Percentiles rank a stretch among this genome's conserved stretches.
phyloP scores from a whole-genome alignment of 2,113 vertebrate genomes.

The Sinocyclocheilus maitianheensis region DNA sequence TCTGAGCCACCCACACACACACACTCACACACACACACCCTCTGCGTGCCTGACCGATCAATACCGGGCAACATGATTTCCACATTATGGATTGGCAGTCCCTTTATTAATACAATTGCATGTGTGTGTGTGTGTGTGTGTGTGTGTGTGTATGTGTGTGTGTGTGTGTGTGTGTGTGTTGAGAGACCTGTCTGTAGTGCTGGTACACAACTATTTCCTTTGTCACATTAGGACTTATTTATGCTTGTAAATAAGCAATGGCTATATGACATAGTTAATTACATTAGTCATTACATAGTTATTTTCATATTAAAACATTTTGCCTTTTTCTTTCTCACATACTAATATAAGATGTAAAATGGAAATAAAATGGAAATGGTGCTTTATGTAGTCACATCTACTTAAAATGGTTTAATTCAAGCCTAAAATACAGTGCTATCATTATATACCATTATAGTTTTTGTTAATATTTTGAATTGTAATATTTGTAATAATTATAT shows the following conservation, averaged over 20 bases:
- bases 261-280: background rate
- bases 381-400: too few relatives aligned
- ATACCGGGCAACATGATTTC: slow-evolving; percentile 86
- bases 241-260: background rate
- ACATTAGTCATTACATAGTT: background rate
- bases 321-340: background rate
- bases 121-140: slow-evolving; percentile 44
- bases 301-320: background rate
- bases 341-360: too few relatives aligned
- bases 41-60: slow-evolving; percentile 73
- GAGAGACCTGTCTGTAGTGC: background rate
- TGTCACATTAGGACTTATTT: background rate
- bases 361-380: background rate
- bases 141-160: slow-evolving; percentile 42
- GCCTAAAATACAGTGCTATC: too few relatives aligned
- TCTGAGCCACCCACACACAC: slow-evolving; percentile 66
- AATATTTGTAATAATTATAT: too few relatives aligned
- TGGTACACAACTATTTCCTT: background rate
- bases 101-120: slow-evolving; percentile 89
- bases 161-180: slow-evolving; percentile 10
- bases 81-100: slow-evolving; percentile 89
- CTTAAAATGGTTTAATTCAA: too few relatives aligned
- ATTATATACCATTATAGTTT: too few relatives aligned
- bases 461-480: too few relatives aligned
- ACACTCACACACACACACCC: slow-evolving; percentile 57